Conservation (phyloP, 2,113 vertebrate species). For the Aleadryas rufinucha region DNA sequence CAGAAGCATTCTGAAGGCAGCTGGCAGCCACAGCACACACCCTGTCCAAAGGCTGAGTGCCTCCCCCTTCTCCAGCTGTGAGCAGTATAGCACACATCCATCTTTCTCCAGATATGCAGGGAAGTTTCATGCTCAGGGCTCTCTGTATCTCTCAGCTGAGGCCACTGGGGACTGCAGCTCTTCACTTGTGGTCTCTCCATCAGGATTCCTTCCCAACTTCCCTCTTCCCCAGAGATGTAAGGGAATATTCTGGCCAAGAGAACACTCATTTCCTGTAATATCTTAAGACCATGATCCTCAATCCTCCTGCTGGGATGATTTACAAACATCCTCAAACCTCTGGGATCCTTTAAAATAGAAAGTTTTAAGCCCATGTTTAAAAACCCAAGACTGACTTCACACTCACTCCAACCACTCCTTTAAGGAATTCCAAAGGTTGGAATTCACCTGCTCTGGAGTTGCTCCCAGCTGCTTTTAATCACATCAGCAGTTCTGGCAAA, state of each 20-base stretch:
- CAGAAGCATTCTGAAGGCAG: too few species aligned
- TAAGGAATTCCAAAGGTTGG: neutral
- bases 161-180: neutral
- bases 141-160: neutral
- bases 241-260: neutral
- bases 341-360: neutral
- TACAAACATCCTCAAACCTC: neutral
- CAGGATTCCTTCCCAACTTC: neutral
- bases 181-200: neutral
- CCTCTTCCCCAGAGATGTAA: neutral
- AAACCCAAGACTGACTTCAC: neutral
- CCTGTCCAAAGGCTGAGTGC: neutral
- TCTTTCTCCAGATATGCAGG: neutral
- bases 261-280: neutral
- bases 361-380: neutral
- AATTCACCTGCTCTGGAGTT: neutral
- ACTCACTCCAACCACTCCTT: neutral
- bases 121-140: neutral
- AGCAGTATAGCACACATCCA: neutral
- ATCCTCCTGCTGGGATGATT: neutral
- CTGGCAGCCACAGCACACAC: neutral
- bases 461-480: neutral
- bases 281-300: neutral
- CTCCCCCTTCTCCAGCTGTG: neutral
- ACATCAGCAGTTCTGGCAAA: neutral